Percentiles rank a stretch among this genome's conserved stretches.
Conservation (phyloP, 2,113 vertebrate species). For the Fregetta grallaria region DNA sequence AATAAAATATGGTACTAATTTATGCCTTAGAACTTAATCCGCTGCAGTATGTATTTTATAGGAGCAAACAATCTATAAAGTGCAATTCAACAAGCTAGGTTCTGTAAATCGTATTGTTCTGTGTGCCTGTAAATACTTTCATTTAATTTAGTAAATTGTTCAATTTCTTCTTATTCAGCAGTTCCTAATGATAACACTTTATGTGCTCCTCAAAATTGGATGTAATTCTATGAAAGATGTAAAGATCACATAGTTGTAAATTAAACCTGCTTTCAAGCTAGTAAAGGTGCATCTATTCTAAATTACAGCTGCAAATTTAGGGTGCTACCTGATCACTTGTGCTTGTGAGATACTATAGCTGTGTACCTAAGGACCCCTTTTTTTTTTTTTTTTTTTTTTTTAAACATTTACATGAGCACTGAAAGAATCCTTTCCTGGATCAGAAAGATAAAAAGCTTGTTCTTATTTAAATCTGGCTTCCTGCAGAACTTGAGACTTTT, state of each 20-base stretch:
- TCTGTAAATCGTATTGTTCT: not conserved
- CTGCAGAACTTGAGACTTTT: constrained; percentile 35
- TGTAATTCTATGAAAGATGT: not conserved
- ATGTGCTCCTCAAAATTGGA: not conserved
- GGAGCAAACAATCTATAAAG: not conserved
- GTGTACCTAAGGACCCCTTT: not conserved
- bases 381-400: not conserved
- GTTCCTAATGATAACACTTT: not conserved
- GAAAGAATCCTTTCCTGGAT: constrained; percentile 4
- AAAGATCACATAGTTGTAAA: not conserved
- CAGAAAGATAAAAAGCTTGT: constrained; percentile 16
- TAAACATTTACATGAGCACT: not conserved
- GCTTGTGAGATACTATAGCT: not conserved
- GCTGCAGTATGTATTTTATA: not conserved
- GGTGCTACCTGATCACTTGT: not conserved
- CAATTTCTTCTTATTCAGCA: not conserved
- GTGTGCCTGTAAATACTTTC: not conserved
- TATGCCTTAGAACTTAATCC: not conserved
- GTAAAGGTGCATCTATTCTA: not conserved
- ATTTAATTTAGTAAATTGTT: not conserved
- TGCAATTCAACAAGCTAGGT: not conserved
- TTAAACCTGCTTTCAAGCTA: not conserved
- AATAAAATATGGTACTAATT: constrained; percentile 1
- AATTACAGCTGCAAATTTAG: not conserved
- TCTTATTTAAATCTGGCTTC: constrained; percentile 35